Evolutionary conservation across 2,888 invertebrate species (phyloP).

Genomic region (Sympetrum striolatum): DNA sequence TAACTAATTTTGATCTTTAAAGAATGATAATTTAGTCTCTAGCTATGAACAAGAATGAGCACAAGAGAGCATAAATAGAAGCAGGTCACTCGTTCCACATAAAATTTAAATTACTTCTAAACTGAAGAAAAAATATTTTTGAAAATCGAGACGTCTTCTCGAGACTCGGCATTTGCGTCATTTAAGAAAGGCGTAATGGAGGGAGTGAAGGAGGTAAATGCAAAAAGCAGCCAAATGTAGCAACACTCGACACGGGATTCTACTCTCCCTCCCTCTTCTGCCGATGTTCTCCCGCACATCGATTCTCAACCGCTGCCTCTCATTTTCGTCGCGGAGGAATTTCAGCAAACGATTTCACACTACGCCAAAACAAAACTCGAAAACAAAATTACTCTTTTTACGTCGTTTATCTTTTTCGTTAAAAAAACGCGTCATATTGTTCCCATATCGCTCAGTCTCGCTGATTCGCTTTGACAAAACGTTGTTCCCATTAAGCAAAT

Average conservation of each 20-base stretch:
- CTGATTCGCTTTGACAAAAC: neutral
- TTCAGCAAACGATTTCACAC: neutral
- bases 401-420: neutral
- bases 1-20: too few species aligned
- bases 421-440: neutral
- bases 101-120: too few species aligned
- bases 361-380: neutral
- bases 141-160: too few species aligned
- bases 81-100: too few species aligned
- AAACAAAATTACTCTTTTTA: neutral
- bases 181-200: neutral
- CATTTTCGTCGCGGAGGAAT: neutral
- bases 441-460: neutral
- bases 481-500: neutral
- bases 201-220: neutral
- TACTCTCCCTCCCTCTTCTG: neutral
- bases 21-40: too few species aligned
- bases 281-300: neutral
- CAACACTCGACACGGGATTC: neutral
- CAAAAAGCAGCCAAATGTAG: neutral
- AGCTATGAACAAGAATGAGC: too few species aligned
- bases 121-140: too few species aligned
- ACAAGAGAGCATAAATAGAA: too few species aligned
- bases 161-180: neutral
- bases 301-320: neutral